These are phyloP conservation scores for Drosophila dives DNA, from an alignment of 2,888 invertebrate species.

Conservation along the genomic window DNA sequence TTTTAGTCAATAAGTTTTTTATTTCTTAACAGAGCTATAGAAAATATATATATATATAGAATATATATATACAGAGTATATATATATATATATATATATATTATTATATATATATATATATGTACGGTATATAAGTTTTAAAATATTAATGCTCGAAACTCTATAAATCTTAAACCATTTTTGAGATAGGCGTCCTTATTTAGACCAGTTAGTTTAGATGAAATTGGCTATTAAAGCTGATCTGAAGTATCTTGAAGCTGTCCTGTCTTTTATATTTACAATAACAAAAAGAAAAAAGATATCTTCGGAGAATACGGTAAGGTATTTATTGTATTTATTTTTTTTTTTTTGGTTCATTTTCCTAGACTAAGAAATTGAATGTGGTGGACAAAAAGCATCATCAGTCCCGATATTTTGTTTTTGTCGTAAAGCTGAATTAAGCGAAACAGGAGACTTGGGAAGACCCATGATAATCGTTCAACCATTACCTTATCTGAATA, in stretches of 20 bases:
- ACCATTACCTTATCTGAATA: slow-evolving; percentile 4
- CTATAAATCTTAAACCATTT: neutral
- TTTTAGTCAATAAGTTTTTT: neutral
- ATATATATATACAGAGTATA: too few species aligned
- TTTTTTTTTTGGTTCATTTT: too few species aligned
- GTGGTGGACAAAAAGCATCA: neutral
- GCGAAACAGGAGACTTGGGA: neutral
- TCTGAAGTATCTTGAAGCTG: neutral
- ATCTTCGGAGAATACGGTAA: neutral
- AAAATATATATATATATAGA: neutral
- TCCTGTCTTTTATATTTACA: neutral
- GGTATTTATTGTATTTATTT: too few species aligned
- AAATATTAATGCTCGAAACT: too few species aligned
- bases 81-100: too few species aligned
- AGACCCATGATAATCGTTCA: neutral
- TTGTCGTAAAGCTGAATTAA: neutral
- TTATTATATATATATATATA: too few species aligned
- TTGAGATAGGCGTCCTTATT: neutral
- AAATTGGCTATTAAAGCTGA: neutral
- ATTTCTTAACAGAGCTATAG: neutral
- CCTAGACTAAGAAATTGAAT: neutral
- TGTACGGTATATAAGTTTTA: too few species aligned
- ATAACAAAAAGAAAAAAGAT: neutral
- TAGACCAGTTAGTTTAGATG: neutral
- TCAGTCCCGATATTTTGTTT: neutral